These are phyloP conservation scores for Bolinopsis microptera DNA, from an alignment of 37 sponge, comb jelly and placozoan genomes.

Conservation along the genomic window DNA sequence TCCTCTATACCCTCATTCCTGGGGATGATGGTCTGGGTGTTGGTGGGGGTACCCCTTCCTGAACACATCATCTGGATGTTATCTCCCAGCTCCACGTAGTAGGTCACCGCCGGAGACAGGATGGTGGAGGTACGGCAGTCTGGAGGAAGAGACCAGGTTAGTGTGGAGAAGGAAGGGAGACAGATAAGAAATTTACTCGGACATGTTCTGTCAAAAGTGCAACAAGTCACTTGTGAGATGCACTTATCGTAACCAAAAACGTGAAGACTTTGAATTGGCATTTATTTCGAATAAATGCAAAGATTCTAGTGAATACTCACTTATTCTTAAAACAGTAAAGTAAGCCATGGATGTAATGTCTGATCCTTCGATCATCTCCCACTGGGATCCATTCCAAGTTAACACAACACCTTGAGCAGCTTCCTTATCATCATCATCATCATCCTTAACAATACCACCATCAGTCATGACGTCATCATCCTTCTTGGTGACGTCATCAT, in stretches of 20 bases:
- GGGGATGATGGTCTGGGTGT: constrained; percentile 6
- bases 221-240: too few relatives aligned
- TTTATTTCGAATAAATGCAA: too few relatives aligned
- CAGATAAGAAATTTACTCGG: too few relatives aligned
- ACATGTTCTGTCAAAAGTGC: too few relatives aligned
- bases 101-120: constrained; percentile 10
- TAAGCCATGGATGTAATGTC: neutral
- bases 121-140: constrained; percentile 47
- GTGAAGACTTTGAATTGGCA: too few relatives aligned
- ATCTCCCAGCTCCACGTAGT: constrained; percentile 34
- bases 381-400: neutral
- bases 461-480: neutral
- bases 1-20: neutral
- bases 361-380: neutral
- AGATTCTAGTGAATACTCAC: neutral
- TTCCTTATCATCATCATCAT: neutral
- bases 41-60: constrained; percentile 13
- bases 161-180: neutral
- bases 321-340: neutral
- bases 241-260: too few relatives aligned
- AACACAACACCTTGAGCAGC: neutral
- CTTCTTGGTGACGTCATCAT: neutral
- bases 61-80: neutral
- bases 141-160: neutral
- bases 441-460: neutral